Conservation (phyloP, 1,140 invertebrate species). For the Tetragonula clypearis region DNA sequence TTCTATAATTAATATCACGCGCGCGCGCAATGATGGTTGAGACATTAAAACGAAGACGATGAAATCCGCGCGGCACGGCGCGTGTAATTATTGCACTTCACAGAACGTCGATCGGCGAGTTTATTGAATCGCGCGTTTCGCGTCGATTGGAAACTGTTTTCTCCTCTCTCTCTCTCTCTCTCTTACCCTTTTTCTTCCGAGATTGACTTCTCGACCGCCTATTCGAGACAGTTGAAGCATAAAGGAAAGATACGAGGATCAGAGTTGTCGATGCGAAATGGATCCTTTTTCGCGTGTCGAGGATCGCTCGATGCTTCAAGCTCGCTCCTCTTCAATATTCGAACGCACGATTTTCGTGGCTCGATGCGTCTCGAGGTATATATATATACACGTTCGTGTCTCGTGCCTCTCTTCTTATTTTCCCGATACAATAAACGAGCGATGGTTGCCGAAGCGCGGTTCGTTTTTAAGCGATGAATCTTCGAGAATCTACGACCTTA, state of each 20-base stretch:
- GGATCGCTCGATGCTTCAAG: not conserved
- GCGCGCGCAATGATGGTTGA: not conserved
- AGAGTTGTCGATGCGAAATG: constrained; percentile 16
- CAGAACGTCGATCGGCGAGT: not conserved
- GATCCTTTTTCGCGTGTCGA: not conserved
- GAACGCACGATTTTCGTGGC: constrained; percentile 5
- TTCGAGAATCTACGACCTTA: too few species aligned
- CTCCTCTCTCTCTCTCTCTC: too few species aligned
- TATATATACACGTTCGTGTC: too few species aligned
- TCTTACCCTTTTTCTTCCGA: not conserved
- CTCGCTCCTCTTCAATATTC: not conserved
- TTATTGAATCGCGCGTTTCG: constrained; percentile 2
- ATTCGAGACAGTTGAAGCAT: constrained; percentile 2
- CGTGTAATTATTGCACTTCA: not conserved
- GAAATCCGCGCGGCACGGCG: too few species aligned
- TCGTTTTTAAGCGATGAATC: too few species aligned
- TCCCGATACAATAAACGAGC: not conserved
- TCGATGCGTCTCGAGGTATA: not conserved
- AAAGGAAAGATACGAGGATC: constrained; percentile 14
- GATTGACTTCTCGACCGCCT: not conserved
- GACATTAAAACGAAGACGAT: not conserved
- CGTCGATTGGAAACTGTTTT: not conserved
- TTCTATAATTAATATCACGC: not conserved
- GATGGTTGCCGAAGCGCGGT: too few species aligned
- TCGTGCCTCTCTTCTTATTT: not conserved